Base-by-base conservation (phyloP, 30 jellyfish, hydroid and myxozoan genomes). In the Hydractinia symbiolongicarpus region DNA sequence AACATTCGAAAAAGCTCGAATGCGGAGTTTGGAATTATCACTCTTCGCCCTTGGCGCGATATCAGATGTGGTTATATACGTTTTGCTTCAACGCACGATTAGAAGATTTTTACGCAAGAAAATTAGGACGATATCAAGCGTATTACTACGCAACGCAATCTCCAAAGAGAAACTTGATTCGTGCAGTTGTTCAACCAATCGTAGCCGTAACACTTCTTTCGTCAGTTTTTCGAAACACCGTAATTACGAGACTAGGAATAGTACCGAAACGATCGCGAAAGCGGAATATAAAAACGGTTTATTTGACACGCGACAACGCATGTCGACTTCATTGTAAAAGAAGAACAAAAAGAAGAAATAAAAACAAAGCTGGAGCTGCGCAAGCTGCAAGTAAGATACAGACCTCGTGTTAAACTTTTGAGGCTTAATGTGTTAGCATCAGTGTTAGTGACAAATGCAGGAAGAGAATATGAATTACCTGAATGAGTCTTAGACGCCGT, bases 401-500 rank as follows among this genome's bases (percentile, higher is more conserved):
- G 44, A 30, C 1, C 44, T 30, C 44, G 44, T 30, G 44, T 30
- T 30, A 30, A 30, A 30, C 44, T 30, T 30, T 30, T 30, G 44
- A 30, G 44, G 1, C 44, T 30, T 2, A 30, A 30, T 30, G 44
- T 30, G 44, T 30, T 30, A 2, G 44, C 44, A 30, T 30, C 2
- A 0, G 44, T 30, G 44, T 30, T 30, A 30, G 44, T 30, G 44
- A 30, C 2, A 30, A 30, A 30, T 30, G 44, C 44, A 30, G 44
- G 44, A 30, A 30, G 44, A 30, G 44, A 30, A 30, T 30, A 30
- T 2, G 44, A 30, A 4, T 8, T 57, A 91, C 98, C 96, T 93
- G 98, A 6, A 93, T 76, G 50, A 93, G 85, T 14, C 98, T 81
- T 6, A 93, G 86, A 50, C 96, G 67, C 71, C 89, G 94, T 72